Evolutionary conservation across 1,140 invertebrate genomes (phyloP).

Genomic region (Rhyzopertha dominica): DNA sequence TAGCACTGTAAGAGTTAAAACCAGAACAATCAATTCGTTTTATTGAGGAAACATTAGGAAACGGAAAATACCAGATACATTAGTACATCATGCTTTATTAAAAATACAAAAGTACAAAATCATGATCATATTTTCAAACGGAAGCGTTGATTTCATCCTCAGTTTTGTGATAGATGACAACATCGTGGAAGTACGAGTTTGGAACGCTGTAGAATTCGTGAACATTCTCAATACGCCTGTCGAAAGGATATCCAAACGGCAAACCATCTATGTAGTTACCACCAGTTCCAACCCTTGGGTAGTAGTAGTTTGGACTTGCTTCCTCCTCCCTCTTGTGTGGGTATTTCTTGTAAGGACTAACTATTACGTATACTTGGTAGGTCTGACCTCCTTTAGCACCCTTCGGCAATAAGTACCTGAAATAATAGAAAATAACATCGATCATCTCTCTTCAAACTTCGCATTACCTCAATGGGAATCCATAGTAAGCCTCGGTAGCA

Average conservation of each 20-base stretch:
- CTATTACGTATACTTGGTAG: constrained; percentile 61
- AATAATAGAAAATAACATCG: constrained; percentile 12
- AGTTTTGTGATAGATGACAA: constrained; percentile 51
- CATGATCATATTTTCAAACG: no score
- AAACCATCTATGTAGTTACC: constrained; percentile 20
- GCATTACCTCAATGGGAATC: constrained; percentile 50
- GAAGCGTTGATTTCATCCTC: constrained; percentile 42
- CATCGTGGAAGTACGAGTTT: constrained; percentile 49
- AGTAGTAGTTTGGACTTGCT: constrained; percentile 21
- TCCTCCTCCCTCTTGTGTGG: neutral
- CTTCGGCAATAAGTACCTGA: constrained; percentile 55
- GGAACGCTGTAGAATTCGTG: constrained; percentile 43
- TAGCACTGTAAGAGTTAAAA: no score
- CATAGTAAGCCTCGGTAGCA: constrained; percentile 49
- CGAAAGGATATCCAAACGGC: constrained; percentile 47
- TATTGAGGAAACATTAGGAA: no score
- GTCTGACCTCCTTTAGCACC: constrained; percentile 59
- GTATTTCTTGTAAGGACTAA: constrained; percentile 46
- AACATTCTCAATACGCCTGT: constrained; percentile 43
- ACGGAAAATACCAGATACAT: no score
- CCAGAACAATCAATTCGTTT: no score
- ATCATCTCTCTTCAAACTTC: no score
- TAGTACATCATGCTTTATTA: no score
- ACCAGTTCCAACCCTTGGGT: constrained; percentile 47
- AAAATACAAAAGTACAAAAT: no score